These are phyloP conservation scores for Phallusia fumigata DNA, from an alignment of 23 tunicate genomes.

Conservation along the genomic window DNA sequence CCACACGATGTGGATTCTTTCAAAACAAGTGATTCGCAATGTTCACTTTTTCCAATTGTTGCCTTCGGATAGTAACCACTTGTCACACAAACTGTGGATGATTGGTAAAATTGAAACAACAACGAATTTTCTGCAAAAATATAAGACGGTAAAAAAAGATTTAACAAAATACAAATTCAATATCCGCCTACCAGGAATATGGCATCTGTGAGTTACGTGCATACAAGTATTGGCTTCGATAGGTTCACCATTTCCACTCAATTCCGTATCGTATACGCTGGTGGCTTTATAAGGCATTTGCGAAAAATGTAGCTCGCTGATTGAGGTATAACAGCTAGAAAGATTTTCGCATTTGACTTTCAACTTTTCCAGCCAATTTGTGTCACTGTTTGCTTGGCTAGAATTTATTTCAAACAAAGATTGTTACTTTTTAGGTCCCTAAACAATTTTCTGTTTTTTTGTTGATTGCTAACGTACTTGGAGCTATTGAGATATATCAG, in stretches of 20 bases:
- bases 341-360: no score
- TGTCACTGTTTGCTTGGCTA: no score
- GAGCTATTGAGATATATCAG: neutral
- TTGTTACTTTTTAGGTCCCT: no score
- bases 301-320: no score
- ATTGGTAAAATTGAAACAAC: neutral
- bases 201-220: neutral
- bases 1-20: neutral
- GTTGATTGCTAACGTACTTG: no score
- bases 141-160: neutral
- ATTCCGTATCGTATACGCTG: neutral
- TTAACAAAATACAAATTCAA: neutral
- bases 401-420: no score
- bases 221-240: neutral
- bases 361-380: no score
- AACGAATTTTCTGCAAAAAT: neutral
- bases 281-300: no score
- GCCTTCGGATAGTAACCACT: conserved; percentile 33
- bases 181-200: neutral
- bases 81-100: conserved; percentile 16
- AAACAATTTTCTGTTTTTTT: no score
- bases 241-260: neutral
- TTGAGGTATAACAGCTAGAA: no score
- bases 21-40: neutral
- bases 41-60: neutral